A percentile compares a stretch with the other conserved stretches of the same genome.
Conservation (phyloP, 1,140 invertebrate species). For the Mycetomoellerius zeteki region DNA sequence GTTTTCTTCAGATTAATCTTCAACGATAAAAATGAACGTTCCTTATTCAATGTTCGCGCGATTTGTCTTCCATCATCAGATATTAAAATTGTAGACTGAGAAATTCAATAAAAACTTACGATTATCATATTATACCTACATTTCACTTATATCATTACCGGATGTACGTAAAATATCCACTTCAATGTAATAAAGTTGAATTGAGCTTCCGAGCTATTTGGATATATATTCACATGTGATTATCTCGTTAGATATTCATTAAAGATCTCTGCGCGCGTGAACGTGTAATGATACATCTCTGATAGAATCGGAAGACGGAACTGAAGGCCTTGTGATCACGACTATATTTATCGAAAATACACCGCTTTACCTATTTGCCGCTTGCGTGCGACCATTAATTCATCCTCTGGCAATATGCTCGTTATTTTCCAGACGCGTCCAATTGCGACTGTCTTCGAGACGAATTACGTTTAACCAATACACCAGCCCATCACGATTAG, state of each 20-base stretch:
- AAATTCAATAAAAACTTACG: conserved; percentile 55
- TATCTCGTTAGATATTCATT: conserved; percentile 64
- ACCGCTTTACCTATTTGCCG: conserved; percentile 33
- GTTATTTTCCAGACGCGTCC: conserved; percentile 61
- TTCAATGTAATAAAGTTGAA: conserved; percentile 12
- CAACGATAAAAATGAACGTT: neutral
- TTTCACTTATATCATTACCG: conserved; percentile 29
- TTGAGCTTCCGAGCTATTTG: conserved; percentile 17
- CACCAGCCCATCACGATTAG: conserved; percentile 45
- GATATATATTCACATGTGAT: conserved; percentile 22
- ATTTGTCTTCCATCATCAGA: conserved; percentile 40
- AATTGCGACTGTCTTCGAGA: conserved; percentile 55
- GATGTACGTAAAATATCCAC: conserved; percentile 17
- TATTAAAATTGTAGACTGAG: conserved; percentile 43
- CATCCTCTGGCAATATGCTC: conserved; percentile 34
- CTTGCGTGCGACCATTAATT: conserved; percentile 45
- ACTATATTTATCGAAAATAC: conserved; percentile 49
- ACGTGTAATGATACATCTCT: conserved; percentile 1
- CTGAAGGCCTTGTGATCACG: conserved; percentile 8
- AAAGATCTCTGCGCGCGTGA: conserved; percentile 13
- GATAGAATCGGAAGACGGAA: conserved; percentile 38
- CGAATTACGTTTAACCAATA: conserved; percentile 57
- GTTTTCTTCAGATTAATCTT: conserved; percentile 12
- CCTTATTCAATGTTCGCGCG: conserved; percentile 49
- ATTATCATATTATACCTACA: conserved; percentile 57